These are phyloP conservation scores for Melanotaenia pygmaea DNA, from an alignment of 2,797 vertebrate genomes.

Conservation along the genomic window DNA sequence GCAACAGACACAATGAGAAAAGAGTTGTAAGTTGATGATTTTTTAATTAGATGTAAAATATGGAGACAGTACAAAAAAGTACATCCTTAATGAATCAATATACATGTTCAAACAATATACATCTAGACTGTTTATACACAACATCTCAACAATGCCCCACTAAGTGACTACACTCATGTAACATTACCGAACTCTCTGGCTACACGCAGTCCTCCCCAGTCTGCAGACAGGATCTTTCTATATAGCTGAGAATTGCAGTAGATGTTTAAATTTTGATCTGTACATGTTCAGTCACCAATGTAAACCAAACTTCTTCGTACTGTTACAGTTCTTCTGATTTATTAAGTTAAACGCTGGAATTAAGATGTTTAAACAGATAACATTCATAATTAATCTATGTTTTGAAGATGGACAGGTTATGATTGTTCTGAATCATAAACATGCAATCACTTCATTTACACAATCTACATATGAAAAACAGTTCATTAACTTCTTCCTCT, in stretches of 20 bases:
- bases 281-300: conserved; percentile 45
- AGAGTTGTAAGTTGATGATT: conserved; percentile 52
- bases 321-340: conserved; percentile 27
- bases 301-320: conserved; percentile 27
- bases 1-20: conserved; percentile 4
- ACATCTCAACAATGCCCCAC: conserved; percentile 40
- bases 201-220: conserved; percentile 19
- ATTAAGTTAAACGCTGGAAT: conserved; percentile 31
- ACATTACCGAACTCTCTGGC: conserved; percentile 28
- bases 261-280: conserved; percentile 49
- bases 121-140: conserved; percentile 70
- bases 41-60: conserved; percentile 81
- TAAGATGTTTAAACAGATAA: conserved; percentile 35
- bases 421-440: conserved; percentile 52
- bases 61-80: conserved; percentile 76
- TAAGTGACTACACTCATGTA: conserved; percentile 41
- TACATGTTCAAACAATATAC: conserved; percentile 75
- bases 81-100: conserved; percentile 71
- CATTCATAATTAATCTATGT: conserved; percentile 42
- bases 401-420: conserved; percentile 34
- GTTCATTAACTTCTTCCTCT: conserved; percentile 20
- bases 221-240: conserved; percentile 12
- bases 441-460: conserved; percentile 57
- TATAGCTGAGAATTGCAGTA: conserved; percentile 26
- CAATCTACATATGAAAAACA: conserved; percentile 21